Conservation (phyloP, 2,113 vertebrate genomes). For the Podilymbus podiceps region DNA sequence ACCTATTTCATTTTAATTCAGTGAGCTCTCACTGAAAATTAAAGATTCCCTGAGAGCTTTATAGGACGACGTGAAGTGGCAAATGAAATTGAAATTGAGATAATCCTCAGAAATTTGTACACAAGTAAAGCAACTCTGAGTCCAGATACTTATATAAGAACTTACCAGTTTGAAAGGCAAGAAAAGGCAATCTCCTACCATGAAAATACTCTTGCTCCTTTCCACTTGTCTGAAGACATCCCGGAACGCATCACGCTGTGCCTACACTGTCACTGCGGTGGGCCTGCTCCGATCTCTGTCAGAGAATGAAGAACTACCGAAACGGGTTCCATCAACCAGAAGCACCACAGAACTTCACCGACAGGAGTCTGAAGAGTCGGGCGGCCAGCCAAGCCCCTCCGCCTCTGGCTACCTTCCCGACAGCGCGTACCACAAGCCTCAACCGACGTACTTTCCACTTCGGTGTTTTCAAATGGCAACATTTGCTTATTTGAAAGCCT, state of each 20-base stretch:
- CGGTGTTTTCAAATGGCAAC: not conserved
- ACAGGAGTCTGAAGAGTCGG: not conserved
- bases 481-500: not conserved
- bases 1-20: conserved; percentile 38
- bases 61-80: not conserved
- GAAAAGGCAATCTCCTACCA: not conserved
- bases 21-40: conserved; percentile 18
- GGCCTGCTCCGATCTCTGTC: not conserved
- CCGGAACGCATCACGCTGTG: not conserved
- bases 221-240: not conserved
- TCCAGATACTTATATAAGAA: too few relatives aligned
- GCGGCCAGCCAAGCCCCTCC: not conserved
- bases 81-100: conserved; percentile 53
- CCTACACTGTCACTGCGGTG: not conserved
- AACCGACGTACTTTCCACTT: not conserved
- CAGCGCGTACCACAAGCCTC: not conserved
- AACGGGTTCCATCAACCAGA: not conserved
- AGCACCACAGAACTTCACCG: not conserved
- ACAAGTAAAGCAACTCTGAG: not conserved
- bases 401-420: not conserved
- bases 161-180: too few relatives aligned
- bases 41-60: conserved; percentile 29
- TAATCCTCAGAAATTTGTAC: conserved; percentile 43
- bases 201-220: not conserved
- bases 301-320: not conserved